Evolutionary conservation across 2,113 vertebrate species (phyloP).

Genomic region (Pholis gunnellus): DNA sequence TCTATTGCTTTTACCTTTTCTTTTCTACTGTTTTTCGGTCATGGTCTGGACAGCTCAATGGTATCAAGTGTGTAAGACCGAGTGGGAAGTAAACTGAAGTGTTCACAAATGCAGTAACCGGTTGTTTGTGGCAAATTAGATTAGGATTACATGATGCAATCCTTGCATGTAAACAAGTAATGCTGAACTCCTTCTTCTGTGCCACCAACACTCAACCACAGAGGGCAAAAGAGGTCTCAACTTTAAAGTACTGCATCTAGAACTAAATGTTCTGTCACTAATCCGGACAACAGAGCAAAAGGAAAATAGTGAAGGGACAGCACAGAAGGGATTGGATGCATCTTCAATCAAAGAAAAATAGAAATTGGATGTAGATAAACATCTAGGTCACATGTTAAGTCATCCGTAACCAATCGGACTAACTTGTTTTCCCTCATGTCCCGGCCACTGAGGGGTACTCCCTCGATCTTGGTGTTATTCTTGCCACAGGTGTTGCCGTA

Average conservation of each 20-base stretch:
- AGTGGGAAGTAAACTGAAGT: background rate
- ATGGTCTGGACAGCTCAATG: background rate
- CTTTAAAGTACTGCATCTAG: background rate
- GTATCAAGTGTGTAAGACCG: background rate
- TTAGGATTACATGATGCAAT: constrained; percentile 37
- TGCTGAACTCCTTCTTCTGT: background rate
- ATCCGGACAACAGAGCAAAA: background rate
- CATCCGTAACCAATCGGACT: constrained; percentile 59
- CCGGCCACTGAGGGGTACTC: constrained; percentile 89
- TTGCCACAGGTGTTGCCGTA: constrained; percentile 97
- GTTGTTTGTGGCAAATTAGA: constrained; percentile 11
- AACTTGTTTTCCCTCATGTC: constrained; percentile 93
- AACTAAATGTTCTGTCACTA: too few species aligned
- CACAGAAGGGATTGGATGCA: background rate
- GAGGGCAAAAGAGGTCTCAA: constrained; percentile 1
- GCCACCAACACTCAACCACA: background rate
- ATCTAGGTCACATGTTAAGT: background rate
- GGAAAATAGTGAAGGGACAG: background rate
- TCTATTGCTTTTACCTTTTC: too few species aligned
- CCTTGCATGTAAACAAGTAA: constrained; percentile 20
- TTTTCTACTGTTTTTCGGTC: background rate
- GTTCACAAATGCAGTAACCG: constrained; percentile 15
- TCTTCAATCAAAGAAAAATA: background rate
- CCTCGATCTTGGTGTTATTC: constrained; percentile 90
- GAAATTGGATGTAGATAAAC: constrained; percentile 6